Conservation (phyloP, 2,888 invertebrate species). For the Neoscelio sp. region DNA sequence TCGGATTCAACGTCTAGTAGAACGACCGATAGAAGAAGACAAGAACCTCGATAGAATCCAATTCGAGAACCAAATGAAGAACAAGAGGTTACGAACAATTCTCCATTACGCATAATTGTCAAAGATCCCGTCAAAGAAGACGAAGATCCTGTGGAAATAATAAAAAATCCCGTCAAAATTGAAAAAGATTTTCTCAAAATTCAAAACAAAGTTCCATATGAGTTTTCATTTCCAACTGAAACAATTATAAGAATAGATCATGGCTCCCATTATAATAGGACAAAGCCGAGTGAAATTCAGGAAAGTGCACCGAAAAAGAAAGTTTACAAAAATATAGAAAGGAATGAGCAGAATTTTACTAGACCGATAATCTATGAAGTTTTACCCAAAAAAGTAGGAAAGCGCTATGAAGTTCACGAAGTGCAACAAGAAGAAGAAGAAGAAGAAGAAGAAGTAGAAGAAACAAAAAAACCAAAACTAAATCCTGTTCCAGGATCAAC, state of each 20-base stretch:
- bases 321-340: conserved; percentile 49
- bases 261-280: conserved; percentile 13
- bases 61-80: conserved; percentile 47
- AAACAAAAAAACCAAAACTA: conserved; percentile 1
- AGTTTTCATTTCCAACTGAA: conserved; percentile 27
- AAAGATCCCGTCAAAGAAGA: conserved; percentile 8
- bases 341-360: conserved; percentile 28
- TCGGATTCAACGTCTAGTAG: conserved; percentile 42
- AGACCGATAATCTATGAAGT: conserved; percentile 8
- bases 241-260: conserved; percentile 45
- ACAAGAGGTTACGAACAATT: not conserved
- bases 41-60: conserved; percentile 77
- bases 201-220: too few relatives aligned
- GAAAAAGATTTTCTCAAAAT: too few relatives aligned
- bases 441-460: conserved; percentile 59
- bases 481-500: not conserved
- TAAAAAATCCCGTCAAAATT: too few relatives aligned
- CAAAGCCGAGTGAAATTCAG: not conserved
- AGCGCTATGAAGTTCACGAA: conserved; percentile 69
- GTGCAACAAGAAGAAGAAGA: conserved; percentile 64
- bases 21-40: conserved; percentile 72
- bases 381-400: conserved; percentile 29
- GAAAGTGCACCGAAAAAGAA: conserved; percentile 31
- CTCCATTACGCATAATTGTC: conserved; percentile 35
- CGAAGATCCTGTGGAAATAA: not conserved